Evolutionary conservation across 1,140 invertebrate species (phyloP).

Genomic region (Dinoponera quadriceps): DNA sequence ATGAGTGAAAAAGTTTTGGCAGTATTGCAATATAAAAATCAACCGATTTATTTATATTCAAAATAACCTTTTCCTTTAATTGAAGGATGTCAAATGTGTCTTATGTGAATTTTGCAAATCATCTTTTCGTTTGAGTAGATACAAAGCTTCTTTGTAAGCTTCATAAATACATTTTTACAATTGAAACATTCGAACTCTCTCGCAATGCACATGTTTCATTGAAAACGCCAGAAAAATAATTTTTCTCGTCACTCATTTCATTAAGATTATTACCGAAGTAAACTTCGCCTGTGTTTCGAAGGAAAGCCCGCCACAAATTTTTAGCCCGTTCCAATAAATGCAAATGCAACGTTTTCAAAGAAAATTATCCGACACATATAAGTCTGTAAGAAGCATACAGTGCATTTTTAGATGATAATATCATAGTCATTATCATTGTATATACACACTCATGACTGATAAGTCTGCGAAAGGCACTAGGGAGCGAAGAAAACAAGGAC

Average conservation of each 20-base stretch:
- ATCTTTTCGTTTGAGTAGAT: neutral
- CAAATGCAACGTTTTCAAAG: neutral
- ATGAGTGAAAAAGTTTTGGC: too few relatives aligned
- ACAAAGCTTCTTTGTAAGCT: too few relatives aligned
- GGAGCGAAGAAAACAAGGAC: conserved; percentile 25
- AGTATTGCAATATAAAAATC: too few relatives aligned
- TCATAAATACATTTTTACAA: too few relatives aligned
- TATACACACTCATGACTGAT: conserved; percentile 22
- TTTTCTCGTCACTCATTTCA: too few relatives aligned
- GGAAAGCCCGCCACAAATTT: too few relatives aligned
- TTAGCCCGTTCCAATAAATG: neutral
- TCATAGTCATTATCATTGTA: conserved; percentile 9
- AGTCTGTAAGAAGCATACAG: conserved; percentile 5
- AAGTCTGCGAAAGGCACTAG: conserved; percentile 4
- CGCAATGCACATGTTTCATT: too few relatives aligned
- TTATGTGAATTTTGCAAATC: neutral
- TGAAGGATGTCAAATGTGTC: neutral
- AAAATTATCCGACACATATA: neutral
- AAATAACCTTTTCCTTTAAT: neutral
- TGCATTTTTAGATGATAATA: neutral
- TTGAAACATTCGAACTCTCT: too few relatives aligned
- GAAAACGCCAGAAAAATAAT: too few relatives aligned
- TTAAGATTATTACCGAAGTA: too few relatives aligned
- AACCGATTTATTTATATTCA: neutral
- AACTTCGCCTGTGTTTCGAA: too few relatives aligned